A percentile compares a stretch with the other conserved stretches of the same genome.
These are phyloP conservation scores for Sinodicranocentrus sp. DNA, from an alignment of 2,888 invertebrate genomes.

Conservation along the genomic window DNA sequence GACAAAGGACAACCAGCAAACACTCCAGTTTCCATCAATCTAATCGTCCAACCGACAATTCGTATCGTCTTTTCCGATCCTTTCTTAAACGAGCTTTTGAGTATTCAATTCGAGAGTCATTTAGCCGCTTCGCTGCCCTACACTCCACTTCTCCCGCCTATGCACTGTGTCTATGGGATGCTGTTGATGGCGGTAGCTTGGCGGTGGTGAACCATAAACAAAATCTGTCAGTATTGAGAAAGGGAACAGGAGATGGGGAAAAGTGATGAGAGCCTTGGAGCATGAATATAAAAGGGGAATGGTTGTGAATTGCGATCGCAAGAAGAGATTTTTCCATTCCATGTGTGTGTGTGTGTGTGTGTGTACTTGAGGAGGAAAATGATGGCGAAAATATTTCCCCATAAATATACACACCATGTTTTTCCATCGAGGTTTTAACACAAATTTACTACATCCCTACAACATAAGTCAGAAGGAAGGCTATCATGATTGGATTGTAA, in stretches of 20 bases:
- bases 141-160: constrained; percentile 5
- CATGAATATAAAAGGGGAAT: constrained; percentile 27
- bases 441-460: too few species aligned
- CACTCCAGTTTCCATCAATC: constrained; percentile 49
- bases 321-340: constrained; percentile 1
- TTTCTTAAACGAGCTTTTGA: constrained; percentile 49
- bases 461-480: too few species aligned
- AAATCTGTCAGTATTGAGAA: constrained; percentile 27
- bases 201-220: constrained; percentile 34
- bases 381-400: too few species aligned
- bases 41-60: constrained; percentile 36
- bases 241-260: constrained; percentile 38
- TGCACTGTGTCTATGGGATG: too few species aligned
- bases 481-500: too few species aligned
- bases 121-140: constrained; percentile 51
- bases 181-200: constrained; percentile 11
- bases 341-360: too few species aligned
- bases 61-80: constrained; percentile 31
- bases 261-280: constrained; percentile 41
- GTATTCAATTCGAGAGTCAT: constrained; percentile 60
- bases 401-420: too few species aligned
- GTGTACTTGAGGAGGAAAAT: too few species aligned
- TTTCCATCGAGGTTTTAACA: too few species aligned
- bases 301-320: constrained; percentile 10
- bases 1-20: neutral